phyloP scores from a whole-genome alignment of 2,797 vertebrate genomes.

The Momotus momota region DNA sequence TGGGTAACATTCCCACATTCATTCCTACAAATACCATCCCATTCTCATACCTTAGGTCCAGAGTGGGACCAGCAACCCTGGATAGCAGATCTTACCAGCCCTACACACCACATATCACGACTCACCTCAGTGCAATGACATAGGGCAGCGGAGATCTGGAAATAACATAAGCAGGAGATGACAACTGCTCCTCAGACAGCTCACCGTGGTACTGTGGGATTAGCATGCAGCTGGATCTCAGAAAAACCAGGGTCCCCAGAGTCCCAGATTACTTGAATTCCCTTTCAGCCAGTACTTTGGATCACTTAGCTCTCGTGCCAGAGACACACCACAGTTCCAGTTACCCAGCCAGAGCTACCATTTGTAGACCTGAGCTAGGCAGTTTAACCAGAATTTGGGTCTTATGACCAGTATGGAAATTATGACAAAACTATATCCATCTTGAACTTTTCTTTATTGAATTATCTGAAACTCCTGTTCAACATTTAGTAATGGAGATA shows the following conservation, averaged over 20 bases:
- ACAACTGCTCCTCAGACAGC: background rate
- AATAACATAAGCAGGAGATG: background rate
- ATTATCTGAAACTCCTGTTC: background rate
- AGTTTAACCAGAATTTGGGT: background rate
- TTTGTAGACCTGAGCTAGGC: background rate
- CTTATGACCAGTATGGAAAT: background rate
- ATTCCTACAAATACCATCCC: background rate
- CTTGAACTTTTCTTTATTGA: background rate
- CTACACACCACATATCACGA: fast-evolving
- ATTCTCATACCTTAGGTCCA: background rate
- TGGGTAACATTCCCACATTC: background rate
- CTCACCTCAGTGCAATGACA: background rate
- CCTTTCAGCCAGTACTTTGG: fast-evolving
- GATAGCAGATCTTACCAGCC: background rate
- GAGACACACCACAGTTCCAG: background rate
- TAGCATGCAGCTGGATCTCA: background rate
- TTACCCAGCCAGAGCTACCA: background rate
- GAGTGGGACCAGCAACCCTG: background rate
- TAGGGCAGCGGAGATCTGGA: background rate
- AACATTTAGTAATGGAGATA: background rate
- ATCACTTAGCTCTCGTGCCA: background rate
- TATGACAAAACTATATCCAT: background rate
- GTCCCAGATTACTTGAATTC: background rate
- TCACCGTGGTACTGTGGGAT: background rate
- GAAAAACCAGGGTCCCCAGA: background rate